These are phyloP conservation scores for Ptychadena robeensis DNA, from an alignment of 2,797 vertebrate genomes.

Conservation along the genomic window DNA sequence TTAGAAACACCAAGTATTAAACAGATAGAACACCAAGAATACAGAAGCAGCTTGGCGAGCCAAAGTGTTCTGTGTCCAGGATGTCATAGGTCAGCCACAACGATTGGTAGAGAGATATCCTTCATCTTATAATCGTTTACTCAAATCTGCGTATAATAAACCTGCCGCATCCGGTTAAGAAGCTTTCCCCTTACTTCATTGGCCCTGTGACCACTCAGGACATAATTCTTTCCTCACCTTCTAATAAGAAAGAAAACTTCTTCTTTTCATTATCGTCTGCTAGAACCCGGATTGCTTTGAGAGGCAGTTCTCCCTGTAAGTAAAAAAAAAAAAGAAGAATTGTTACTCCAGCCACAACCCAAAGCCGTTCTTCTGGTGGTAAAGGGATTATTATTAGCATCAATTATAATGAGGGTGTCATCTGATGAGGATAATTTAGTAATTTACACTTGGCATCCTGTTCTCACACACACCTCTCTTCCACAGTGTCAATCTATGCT, in stretches of 20 bases:
- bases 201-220: not conserved
- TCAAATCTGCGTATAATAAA: no score
- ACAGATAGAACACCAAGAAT: no score
- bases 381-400: conserved; percentile 32
- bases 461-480: conserved; percentile 58
- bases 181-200: no score
- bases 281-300: conserved; percentile 88
- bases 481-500: conserved; percentile 37
- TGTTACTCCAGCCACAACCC: not conserved
- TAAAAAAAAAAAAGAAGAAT: not conserved
- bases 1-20: no score
- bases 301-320: conserved; percentile 90
- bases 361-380: not conserved
- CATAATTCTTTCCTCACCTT: conserved; percentile 77
- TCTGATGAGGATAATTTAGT: conserved; percentile 26
- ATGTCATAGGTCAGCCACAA: not conserved
- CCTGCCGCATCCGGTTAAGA: no score
- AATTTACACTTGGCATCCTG: conserved; percentile 53
- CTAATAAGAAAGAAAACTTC: conserved; percentile 89
- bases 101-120: no score
- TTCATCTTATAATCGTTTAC: no score
- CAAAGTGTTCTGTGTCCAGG: no score
- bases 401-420: conserved; percentile 38
- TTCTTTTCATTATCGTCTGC: conserved; percentile 89
- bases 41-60: no score